Evolutionary conservation across 2,797 vertebrate genomes (phyloP).

Genomic region (Lithobates pipiens): DNA sequence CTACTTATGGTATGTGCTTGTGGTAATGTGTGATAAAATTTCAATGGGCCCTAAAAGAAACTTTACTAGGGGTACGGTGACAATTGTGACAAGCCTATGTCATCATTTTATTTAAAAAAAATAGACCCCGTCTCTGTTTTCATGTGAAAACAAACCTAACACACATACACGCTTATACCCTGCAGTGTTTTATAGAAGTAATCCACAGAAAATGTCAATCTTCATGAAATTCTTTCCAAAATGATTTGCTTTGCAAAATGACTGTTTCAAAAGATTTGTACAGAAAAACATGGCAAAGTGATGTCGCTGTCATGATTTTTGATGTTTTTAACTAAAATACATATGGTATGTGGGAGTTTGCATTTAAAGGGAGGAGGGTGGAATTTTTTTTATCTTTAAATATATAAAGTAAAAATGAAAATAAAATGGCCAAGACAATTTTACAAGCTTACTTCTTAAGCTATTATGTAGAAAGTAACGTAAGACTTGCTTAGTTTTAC

Average conservation of each 20-base stretch:
- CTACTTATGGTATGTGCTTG: too few relatives aligned
- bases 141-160: background rate
- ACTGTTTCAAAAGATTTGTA: constrained; percentile 33
- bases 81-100: background rate
- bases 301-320: constrained; percentile 23
- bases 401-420: constrained; percentile 21
- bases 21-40: too few relatives aligned
- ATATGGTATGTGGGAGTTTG: constrained; percentile 46
- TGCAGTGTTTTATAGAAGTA: background rate
- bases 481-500: background rate
- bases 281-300: constrained; percentile 21
- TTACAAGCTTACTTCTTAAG: background rate
- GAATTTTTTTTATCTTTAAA: background rate
- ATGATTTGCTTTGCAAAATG: constrained; percentile 26
- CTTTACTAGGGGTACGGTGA: too few relatives aligned
- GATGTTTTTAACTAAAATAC: constrained; percentile 31
- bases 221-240: constrained; percentile 20
- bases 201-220: constrained; percentile 20
- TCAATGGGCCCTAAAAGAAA: too few relatives aligned
- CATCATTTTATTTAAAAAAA: background rate
- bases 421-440: background rate
- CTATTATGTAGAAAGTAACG: background rate
- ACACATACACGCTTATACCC: background rate
- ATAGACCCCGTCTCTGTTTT: too few relatives aligned
- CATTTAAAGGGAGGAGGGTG: background rate